Base-by-base conservation (phyloP, 2,888 invertebrate genomes). In the Perizoma affinitatum region DNA sequence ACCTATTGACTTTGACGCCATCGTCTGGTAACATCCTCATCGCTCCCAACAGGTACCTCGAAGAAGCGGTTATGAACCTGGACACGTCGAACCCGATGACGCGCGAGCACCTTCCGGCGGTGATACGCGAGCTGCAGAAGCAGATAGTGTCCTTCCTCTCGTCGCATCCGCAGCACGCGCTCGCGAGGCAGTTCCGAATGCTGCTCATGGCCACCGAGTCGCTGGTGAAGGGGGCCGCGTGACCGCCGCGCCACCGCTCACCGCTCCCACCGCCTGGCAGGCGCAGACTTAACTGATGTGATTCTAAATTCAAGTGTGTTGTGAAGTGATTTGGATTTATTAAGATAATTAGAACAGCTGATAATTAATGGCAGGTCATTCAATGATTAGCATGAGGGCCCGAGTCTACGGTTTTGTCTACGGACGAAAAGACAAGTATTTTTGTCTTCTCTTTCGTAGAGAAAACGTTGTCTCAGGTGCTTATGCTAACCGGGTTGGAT, bases 11-110 rank as follows among this genome's bases (percentile, higher is more conserved):
- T 6, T 36, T 36, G 6, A 5, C 6, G 6, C 6, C 6, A 36
- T 38, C 7, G 7, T 38, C 5, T 6, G 1, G 38, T 38, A 38
- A 38, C 38, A 7, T 38, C 22, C 22, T 38, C 6, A 7, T 38
- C 7, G 1, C 4, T 7, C 6, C 4, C 38, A 6, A 1, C 86
- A 98, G 98, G 77, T 98, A 96, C 92, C 92, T 98, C 59, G 96
- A 97, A 76, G 97, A 97, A 80, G 97, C 98, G 0, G 93, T 98
- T 60, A 93, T 97, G 87, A 96, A 96, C 80, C 90, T 98, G 61
- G 96, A 97, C 85, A 93, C 95, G 4, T 90, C 89, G 8, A 95
- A 96, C 88, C 95, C 96, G 0, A 94, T 97, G 50, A 97, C 97
- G 0, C 94, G 95, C 66, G 97, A 97, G 77, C 97, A 98, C 86